Conservation (phyloP, 2,113 vertebrate genomes). For the Sitta europaea region DNA sequence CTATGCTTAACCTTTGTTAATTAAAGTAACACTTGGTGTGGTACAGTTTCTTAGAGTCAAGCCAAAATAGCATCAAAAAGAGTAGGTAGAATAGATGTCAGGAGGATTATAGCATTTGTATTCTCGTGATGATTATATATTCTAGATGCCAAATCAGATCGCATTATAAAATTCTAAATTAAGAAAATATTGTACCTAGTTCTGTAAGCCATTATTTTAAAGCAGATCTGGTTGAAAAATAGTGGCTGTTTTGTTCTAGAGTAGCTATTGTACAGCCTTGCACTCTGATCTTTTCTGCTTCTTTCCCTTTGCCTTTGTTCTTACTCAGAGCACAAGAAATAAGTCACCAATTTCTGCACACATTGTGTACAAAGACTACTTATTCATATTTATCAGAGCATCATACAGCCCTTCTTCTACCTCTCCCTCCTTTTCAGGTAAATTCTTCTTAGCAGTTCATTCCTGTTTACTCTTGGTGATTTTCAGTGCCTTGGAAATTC, state of each 20-base stretch:
- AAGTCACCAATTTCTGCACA: neutral
- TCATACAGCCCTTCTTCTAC: neutral
- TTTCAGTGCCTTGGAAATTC: neutral
- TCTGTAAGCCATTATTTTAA: neutral
- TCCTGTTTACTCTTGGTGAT: neutral
- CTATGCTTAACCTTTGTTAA: constrained; percentile 14
- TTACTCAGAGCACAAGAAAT: neutral
- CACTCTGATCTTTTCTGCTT: neutral
- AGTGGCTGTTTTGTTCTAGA: neutral
- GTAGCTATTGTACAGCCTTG: neutral
- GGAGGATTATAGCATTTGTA: neutral
- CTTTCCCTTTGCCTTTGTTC: constrained; percentile 20
- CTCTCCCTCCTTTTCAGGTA: neutral
- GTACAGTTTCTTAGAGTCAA: neutral
- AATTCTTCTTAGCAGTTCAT: neutral
- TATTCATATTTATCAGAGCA: neutral
- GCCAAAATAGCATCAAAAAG: neutral
- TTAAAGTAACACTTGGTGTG: neutral
- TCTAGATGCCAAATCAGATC: constrained; percentile 13
- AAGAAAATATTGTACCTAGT: neutral
- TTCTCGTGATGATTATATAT: constrained; percentile 9
- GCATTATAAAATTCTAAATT: constrained; percentile 8
- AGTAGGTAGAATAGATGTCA: neutral
- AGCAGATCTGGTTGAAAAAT: neutral
- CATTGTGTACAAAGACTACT: neutral